phyloP scores from a whole-genome alignment of 2,888 invertebrate species.

The Tenthredo scrophulariae region DNA sequence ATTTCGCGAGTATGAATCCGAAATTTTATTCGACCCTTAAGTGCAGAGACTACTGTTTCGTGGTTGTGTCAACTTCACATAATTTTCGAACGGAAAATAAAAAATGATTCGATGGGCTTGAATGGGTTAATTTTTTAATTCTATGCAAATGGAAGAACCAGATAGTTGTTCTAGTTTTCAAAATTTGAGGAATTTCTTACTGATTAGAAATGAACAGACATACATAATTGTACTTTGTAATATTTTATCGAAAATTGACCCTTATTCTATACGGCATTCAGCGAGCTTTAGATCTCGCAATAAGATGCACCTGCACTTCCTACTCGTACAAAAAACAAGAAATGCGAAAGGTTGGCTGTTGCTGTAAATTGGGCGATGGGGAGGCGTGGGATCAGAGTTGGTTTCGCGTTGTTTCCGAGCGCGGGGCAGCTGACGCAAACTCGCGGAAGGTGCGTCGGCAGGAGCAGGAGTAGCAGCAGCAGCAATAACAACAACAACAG shows the following conservation, averaged over 20 bases:
- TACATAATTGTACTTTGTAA: background rate
- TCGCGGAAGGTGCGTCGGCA: constrained; percentile 46
- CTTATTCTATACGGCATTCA: background rate
- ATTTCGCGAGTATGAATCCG: background rate
- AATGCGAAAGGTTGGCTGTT: constrained; percentile 28
- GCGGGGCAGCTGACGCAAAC: constrained; percentile 49
- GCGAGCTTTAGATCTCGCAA: background rate
- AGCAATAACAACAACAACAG: constrained; percentile 13
- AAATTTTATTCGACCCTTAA: background rate
- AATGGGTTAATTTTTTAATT: no score
- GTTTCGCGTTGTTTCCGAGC: constrained; percentile 35
- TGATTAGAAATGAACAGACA: background rate
- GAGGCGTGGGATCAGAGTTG: constrained; percentile 41
- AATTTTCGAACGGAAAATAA: no score
- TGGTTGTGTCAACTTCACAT: no score
- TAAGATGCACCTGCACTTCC: constrained; percentile 34
- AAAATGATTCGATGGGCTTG: no score
- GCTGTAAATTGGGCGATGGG: constrained; percentile 37
- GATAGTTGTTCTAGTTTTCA: background rate
- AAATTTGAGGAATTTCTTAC: background rate
- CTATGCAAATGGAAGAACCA: no score
- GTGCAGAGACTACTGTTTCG: no score
- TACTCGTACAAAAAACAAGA: background rate
- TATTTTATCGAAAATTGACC: background rate
- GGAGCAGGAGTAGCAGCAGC: constrained; percentile 11